phyloP scores from a whole-genome alignment of 1,140 invertebrate genomes.

The Dendrolimus kikuchii region DNA sequence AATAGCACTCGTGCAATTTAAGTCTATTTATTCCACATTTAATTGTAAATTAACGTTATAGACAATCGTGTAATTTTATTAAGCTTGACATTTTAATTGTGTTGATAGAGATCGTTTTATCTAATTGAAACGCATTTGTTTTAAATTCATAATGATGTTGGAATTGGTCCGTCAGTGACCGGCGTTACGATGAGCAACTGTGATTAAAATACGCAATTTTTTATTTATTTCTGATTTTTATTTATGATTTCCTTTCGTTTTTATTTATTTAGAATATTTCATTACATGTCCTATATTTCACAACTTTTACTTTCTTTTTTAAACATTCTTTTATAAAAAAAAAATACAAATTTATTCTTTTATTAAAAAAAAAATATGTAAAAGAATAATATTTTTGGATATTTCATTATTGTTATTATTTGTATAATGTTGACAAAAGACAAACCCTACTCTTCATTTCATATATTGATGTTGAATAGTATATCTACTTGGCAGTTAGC shows the following conservation, averaged over 20 bases:
- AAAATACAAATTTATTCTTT: no score
- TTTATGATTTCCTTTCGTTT: conserved; percentile 36
- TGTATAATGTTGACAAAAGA: no score
- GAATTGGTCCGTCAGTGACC: conserved; percentile 15
- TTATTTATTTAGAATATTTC: conserved; percentile 4
- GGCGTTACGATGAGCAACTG: conserved; percentile 31
- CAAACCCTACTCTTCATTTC: background rate
- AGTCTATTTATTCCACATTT: conserved; percentile 52
- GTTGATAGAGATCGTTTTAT: conserved; percentile 16
- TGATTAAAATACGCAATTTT: conserved; percentile 61
- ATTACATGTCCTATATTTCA: background rate
- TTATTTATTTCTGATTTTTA: conserved; percentile 52
- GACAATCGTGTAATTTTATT: conserved; percentile 12
- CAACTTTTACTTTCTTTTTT: background rate
- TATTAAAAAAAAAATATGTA: no score
- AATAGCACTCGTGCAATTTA: conserved; percentile 57
- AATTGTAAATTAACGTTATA: conserved; percentile 35
- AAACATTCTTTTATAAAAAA: background rate
- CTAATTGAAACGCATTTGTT: conserved; percentile 14
- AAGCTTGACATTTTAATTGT: conserved; percentile 18
- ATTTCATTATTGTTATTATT: no score
- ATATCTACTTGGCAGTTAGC: background rate
- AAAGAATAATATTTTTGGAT: no score
- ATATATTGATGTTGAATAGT: background rate
- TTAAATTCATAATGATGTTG: conserved; percentile 8